phyloP scores from a whole-genome alignment of 2,113 vertebrate genomes.

The Rattus norvegicus region GRCr8 NC_086025.1:113840001-113840500 shows the following conservation, averaged over 20 bases:
- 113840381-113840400: slow-evolving; percentile 59
- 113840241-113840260: background rate
- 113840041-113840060: background rate
- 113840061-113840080: slow-evolving; percentile 54
- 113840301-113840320: background rate
- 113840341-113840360: background rate
- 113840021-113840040: background rate
- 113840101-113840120: slow-evolving; percentile 54
- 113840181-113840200: background rate
- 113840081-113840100: background rate
- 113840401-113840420: background rate
- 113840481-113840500: background rate
- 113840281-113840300: background rate
- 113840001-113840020: background rate
- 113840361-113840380: slow-evolving; percentile 35
- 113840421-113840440: background rate
- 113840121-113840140: slow-evolving; percentile 33
- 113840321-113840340: background rate
- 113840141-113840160: slow-evolving; percentile 46
- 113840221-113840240: fast-evolving
- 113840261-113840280: background rate
- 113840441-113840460: fast-evolving
- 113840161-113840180: fast-evolving
- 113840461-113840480: background rate
- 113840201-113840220: no score